phyloP scores from a whole-genome alignment of 2,797 vertebrate species.

The Gambelia wislizenii region DNA sequence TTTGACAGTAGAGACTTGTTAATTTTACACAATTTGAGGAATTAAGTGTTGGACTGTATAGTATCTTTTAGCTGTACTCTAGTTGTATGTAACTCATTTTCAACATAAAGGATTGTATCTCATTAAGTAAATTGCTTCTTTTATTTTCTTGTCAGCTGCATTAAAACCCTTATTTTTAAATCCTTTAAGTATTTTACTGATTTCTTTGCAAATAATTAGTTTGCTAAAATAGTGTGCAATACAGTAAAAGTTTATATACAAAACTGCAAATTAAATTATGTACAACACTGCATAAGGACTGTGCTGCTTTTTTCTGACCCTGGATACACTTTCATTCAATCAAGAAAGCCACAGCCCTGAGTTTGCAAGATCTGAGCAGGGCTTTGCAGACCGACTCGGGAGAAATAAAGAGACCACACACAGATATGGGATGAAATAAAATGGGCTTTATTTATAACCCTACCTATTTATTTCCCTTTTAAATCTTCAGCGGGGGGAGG shows the following conservation, averaged over 20 bases:
- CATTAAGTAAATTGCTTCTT: slow-evolving; percentile 79
- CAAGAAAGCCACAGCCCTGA: neutral
- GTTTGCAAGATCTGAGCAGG: too few relatives aligned
- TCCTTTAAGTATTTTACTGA: slow-evolving; percentile 77
- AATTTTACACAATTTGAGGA: slow-evolving; percentile 78
- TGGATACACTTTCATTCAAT: slow-evolving; percentile 50
- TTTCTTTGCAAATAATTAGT: slow-evolving; percentile 78
- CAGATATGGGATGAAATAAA: too few relatives aligned
- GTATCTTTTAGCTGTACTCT: slow-evolving; percentile 79
- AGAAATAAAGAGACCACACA: too few relatives aligned
- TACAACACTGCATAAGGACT: slow-evolving; percentile 65
- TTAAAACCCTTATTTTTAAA: slow-evolving; percentile 81
- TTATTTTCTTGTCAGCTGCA: slow-evolving; percentile 78
- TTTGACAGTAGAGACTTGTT: slow-evolving; percentile 79
- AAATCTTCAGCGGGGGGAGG: too few relatives aligned
- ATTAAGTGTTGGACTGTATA: slow-evolving; percentile 79
- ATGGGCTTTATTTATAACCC: too few relatives aligned
- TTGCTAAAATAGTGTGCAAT: slow-evolving; percentile 77
- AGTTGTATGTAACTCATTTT: slow-evolving; percentile 78
- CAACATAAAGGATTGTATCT: slow-evolving; percentile 78
- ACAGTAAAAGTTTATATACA: slow-evolving; percentile 78
- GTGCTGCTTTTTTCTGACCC: slow-evolving; percentile 73
- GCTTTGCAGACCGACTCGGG: too few relatives aligned
- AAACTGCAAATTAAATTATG: slow-evolving; percentile 79
- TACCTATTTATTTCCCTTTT: too few relatives aligned